Evolutionary conservation across 23 tunicate species (phyloP).

Genomic region (Ascidia mentula): DNA sequence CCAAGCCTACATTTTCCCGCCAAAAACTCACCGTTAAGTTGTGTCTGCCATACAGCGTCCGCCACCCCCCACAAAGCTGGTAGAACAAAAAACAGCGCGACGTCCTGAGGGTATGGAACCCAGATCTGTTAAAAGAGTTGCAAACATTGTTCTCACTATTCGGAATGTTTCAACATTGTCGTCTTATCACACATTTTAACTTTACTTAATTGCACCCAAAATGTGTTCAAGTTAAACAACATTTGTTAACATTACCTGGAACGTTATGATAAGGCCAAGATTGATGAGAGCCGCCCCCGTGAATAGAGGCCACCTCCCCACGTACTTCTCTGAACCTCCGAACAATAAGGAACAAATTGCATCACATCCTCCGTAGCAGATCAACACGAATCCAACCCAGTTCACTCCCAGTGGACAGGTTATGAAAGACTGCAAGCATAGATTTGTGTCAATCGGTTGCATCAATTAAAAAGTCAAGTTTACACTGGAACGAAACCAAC

Average conservation of each 20-base stretch:
- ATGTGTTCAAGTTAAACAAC: neutral
- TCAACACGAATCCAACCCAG: conserved; percentile 94
- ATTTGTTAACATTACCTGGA: conserved; percentile 37
- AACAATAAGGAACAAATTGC: conserved; percentile 67
- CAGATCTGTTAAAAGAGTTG: conserved; percentile 42
- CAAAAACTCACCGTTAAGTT: conserved; percentile 71
- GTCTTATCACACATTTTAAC: too few species aligned
- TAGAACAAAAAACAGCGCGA: conserved; percentile 59
- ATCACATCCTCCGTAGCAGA: conserved; percentile 81
- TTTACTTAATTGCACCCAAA: too few species aligned
- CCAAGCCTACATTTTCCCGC: too few species aligned
- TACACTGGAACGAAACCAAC: too few species aligned
- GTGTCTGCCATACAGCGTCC: conserved; percentile 96
- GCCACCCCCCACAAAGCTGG: conserved; percentile 90
- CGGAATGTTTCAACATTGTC: too few species aligned
- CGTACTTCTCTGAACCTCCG: conserved; percentile 75
- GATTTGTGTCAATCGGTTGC: too few species aligned
- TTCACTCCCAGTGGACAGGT: conserved; percentile 89
- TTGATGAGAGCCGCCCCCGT: conserved; percentile 58
- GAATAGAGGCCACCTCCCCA: conserved; percentile 68
- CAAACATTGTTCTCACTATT: too few species aligned
- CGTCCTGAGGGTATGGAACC: conserved; percentile 70
- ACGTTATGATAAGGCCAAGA: conserved; percentile 64
- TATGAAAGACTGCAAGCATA: conserved; percentile 74
- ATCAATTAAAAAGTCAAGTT: too few species aligned